phyloP scores from a whole-genome alignment of 2,797 vertebrate genomes.

The Tympanoctomys barrerae region DNA sequence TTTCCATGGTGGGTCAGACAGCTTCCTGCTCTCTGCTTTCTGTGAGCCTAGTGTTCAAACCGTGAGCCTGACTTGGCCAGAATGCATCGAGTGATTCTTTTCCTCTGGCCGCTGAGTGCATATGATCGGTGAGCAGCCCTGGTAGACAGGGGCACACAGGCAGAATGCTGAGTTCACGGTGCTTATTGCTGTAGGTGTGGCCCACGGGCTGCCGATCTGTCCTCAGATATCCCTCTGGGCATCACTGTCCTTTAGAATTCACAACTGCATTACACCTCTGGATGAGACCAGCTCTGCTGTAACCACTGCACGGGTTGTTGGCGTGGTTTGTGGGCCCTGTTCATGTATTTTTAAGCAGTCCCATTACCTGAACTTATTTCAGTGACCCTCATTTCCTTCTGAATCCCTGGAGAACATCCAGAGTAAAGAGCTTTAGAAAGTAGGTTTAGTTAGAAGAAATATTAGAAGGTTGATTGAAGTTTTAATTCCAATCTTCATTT shows the following conservation, averaged over 20 bases:
- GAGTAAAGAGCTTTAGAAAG: background rate
- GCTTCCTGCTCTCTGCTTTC: background rate
- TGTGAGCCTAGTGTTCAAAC: background rate
- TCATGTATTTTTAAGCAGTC: background rate
- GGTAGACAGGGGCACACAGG: background rate
- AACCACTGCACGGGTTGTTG: background rate
- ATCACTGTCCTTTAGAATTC: background rate
- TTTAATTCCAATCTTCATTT: background rate
- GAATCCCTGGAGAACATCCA: background rate
- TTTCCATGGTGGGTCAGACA: background rate
- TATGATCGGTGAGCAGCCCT: background rate
- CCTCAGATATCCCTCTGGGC: too few relatives aligned
- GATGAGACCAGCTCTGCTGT: background rate
- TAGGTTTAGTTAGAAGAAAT: background rate
- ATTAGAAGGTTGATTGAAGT: background rate
- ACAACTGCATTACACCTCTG: background rate
- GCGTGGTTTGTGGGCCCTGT: background rate
- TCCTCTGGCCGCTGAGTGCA: background rate
- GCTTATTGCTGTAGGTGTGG: background rate
- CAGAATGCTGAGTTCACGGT: background rate
- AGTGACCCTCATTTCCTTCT: background rate
- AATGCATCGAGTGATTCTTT: background rate
- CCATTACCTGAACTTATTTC: background rate
- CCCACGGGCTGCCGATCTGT: background rate
- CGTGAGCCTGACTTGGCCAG: background rate